Evolutionary conservation across 2,888 invertebrate genomes (phyloP).

Genomic region (Lepidonotus clava): DNA sequence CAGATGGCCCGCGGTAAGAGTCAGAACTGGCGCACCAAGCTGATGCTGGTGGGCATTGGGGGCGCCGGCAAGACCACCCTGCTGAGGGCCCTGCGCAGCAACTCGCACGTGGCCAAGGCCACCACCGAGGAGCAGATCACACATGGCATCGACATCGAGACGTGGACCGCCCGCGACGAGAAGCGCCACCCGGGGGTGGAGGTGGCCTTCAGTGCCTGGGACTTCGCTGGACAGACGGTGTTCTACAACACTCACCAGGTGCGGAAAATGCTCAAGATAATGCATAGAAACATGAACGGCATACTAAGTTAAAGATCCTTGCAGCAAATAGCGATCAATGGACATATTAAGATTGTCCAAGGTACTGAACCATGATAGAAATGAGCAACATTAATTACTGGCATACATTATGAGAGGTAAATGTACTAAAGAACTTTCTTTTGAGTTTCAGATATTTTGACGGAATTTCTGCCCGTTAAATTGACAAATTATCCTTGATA

Average conservation of each 20-base stretch:
- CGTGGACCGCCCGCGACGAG: constrained; percentile 74
- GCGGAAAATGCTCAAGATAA: neutral
- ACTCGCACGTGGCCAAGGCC: neutral
- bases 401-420: too few species aligned
- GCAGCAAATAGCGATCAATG: too few species aligned
- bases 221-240: constrained; percentile 80
- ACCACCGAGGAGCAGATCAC: constrained; percentile 69
- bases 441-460: too few species aligned
- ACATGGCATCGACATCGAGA: constrained; percentile 78
- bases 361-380: too few species aligned
- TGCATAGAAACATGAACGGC: too few species aligned
- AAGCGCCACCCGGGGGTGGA: constrained; percentile 56
- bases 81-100: constrained; percentile 32
- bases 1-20: constrained; percentile 3
- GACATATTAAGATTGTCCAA: too few species aligned
- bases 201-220: constrained; percentile 74
- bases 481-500: too few species aligned
- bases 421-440: too few species aligned
- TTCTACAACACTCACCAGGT: constrained; percentile 80
- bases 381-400: too few species aligned
- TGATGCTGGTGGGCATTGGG: constrained; percentile 79
- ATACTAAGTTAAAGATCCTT: too few species aligned
- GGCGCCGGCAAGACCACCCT: constrained; percentile 78
- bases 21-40: constrained; percentile 71
- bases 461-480: too few species aligned